phyloP scores from a whole-genome alignment of 2,113 vertebrate genomes.

The Syngnathus typhle region DNA sequence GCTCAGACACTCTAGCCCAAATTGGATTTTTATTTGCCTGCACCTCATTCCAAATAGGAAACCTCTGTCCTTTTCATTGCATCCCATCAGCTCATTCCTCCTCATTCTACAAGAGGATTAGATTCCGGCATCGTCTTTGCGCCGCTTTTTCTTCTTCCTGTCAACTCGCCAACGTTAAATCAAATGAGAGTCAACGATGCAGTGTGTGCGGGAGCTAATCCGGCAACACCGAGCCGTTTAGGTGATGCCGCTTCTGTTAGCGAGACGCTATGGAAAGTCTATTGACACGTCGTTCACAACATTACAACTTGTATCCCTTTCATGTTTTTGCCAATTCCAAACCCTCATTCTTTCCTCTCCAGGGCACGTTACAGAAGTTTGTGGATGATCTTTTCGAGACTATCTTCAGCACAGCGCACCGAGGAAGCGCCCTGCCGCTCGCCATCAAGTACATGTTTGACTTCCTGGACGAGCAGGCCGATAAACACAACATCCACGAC shows the following conservation, averaged over 20 bases:
- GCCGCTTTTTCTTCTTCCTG: conserved; percentile 52
- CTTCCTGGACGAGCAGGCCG: conserved; percentile 96
- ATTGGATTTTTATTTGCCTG: conserved; percentile 63
- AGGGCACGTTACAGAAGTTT: conserved; percentile 98
- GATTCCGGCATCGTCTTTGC: conserved; percentile 56
- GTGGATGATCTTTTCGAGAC: conserved; percentile 98
- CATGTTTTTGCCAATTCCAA: neutral
- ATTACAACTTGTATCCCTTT: conserved; percentile 24
- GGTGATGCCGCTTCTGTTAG: conserved; percentile 66
- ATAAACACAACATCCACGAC: conserved; percentile 94
- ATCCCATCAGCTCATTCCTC: conserved; percentile 62
- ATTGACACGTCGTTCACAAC: conserved; percentile 67
- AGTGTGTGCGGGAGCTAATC: conserved; percentile 66
- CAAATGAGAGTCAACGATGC: conserved; percentile 74
- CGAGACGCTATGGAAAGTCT: conserved; percentile 71
- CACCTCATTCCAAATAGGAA: conserved; percentile 65
- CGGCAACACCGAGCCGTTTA: conserved; percentile 69
- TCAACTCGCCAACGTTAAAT: conserved; percentile 74
- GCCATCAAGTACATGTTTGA: conserved; percentile 99
- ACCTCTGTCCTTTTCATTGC: conserved; percentile 57
- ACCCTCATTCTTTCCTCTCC: neutral
- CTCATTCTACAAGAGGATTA: conserved; percentile 71
- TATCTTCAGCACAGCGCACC: conserved; percentile 97
- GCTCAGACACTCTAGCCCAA: conserved; percentile 45
- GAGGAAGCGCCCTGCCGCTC: conserved; percentile 91